phyloP scores from a whole-genome alignment of 2,113 vertebrate species.

The Ornithorhynchus anatinus region DNA sequence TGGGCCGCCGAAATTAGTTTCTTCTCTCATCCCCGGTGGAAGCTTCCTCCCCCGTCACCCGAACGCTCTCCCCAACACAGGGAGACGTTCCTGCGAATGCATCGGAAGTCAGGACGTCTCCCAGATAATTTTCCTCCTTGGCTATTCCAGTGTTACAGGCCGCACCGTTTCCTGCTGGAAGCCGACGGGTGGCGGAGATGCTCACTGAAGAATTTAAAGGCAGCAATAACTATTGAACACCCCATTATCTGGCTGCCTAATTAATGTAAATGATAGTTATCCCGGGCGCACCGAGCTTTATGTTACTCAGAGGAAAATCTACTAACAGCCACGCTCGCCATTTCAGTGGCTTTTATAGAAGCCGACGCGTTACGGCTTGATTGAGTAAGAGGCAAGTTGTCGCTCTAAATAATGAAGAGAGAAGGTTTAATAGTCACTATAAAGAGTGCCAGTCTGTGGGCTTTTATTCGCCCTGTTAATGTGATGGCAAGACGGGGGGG shows the following conservation, averaged over 20 bases:
- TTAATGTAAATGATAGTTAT: slow-evolving; percentile 73
- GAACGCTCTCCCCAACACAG: background rate
- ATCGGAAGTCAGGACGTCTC: background rate
- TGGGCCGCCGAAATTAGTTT: no score
- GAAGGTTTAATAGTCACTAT: slow-evolving; percentile 51
- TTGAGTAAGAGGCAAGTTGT: slow-evolving; percentile 62
- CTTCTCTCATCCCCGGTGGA: background rate
- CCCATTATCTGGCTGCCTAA: slow-evolving; percentile 70
- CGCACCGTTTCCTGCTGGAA: background rate
- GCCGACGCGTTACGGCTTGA: slow-evolving; percentile 57
- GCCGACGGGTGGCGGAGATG: slow-evolving; percentile 35
- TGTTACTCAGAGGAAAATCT: slow-evolving; percentile 63
- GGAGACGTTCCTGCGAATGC: background rate
- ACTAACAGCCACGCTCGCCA: slow-evolving; percentile 60
- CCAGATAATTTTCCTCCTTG: background rate
- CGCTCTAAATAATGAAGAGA: slow-evolving; percentile 65
- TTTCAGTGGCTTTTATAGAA: slow-evolving; percentile 61
- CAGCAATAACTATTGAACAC: slow-evolving; percentile 63
- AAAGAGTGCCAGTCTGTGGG: slow-evolving; percentile 47
- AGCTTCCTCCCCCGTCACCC: background rate
- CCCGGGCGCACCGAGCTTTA: slow-evolving; percentile 52
- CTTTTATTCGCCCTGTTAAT: slow-evolving; percentile 70
- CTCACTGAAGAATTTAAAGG: slow-evolving; percentile 66
- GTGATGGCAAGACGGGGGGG: slow-evolving; percentile 49
- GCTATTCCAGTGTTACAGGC: background rate